Conservation (phyloP, 2,113 vertebrate species). For the Malaclemys terrapin region DNA sequence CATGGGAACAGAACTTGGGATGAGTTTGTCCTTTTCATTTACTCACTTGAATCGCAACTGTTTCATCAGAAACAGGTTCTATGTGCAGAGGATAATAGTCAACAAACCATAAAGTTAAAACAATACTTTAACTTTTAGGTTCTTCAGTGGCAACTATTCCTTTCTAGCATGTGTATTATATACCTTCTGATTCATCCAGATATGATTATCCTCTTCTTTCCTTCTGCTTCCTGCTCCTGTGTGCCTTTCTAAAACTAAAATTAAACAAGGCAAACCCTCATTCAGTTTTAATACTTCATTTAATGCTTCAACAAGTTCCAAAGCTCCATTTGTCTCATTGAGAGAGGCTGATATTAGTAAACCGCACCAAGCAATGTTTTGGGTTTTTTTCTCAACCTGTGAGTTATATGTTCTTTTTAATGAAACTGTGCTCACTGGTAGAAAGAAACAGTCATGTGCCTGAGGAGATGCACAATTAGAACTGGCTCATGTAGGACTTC, state of each 20-base stretch:
- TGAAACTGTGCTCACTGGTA: not conserved
- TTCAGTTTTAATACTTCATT: not conserved
- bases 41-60: not conserved
- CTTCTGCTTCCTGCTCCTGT: not conserved
- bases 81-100: not conserved
- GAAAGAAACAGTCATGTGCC: conserved; percentile 17
- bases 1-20: not conserved
- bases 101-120: conserved; percentile 19
- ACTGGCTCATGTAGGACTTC: not conserved
- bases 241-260: not conserved
- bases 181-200: not conserved
- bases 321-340: conserved; percentile 28
- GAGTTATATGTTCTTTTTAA: conserved; percentile 1
- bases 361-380: not conserved
- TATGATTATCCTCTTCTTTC: not conserved
- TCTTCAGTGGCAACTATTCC: conserved; percentile 6
- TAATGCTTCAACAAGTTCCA: not conserved
- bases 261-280: not conserved
- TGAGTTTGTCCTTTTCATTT: conserved; percentile 44
- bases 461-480: not conserved
- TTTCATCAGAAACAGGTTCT: conserved; percentile 8
- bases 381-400: not conserved
- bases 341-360: not conserved
- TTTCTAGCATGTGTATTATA: conserved; percentile 14
- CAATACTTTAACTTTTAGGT: not conserved